Evolutionary conservation across 2,888 invertebrate species (phyloP), one percentile per base, ranked within the genome.

Genomic region (Autographa gamma): DNA sequence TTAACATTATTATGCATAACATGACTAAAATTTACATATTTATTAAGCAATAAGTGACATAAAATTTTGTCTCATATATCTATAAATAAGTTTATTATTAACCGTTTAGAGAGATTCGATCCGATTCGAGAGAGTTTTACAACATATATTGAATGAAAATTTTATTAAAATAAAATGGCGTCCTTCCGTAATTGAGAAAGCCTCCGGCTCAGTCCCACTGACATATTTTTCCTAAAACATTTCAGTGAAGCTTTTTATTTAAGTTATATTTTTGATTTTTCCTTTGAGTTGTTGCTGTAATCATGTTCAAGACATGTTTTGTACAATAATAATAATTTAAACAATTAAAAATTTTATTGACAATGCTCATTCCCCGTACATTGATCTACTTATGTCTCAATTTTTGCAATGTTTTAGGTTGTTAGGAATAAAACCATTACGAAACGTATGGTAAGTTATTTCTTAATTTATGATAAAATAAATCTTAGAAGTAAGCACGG

Each of bases 151-250:
- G 54, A 54, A 31, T 25, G 43, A 54, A 16, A 31, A 56, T 38
- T 52, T 59, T 13, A 60, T 19, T 58, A 38, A 38, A 52, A 60
- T 48, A 19, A 54, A 54, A 48, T 13, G 25, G 56, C 14, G n/a
- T 18, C 41, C 32, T 41, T n/a, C 1, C 18, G 7, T 69, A 66
- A 65, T 75, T 75, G 38, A 63, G 25, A 48, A 7, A 18, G 63
- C 66, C 71, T 41, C 66, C 18, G 79, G 68, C 65, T 18, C 7
- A 16, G 58, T 52, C 31, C 48, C 38, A 48, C 59, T 34, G 34
- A 32, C 16, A 66, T 14, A 56, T 48, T 68, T 69, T 38, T 60
- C 11, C 5, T 54, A 58, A 63, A 70, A 52, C 14, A 34, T 58
- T 61, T 18, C 14, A 2, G 4, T 64, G 25, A 32, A 32, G 25